Evolutionary conservation across 1,140 invertebrate genomes (phyloP).

Genomic region (Lethrus apterus): DNA sequence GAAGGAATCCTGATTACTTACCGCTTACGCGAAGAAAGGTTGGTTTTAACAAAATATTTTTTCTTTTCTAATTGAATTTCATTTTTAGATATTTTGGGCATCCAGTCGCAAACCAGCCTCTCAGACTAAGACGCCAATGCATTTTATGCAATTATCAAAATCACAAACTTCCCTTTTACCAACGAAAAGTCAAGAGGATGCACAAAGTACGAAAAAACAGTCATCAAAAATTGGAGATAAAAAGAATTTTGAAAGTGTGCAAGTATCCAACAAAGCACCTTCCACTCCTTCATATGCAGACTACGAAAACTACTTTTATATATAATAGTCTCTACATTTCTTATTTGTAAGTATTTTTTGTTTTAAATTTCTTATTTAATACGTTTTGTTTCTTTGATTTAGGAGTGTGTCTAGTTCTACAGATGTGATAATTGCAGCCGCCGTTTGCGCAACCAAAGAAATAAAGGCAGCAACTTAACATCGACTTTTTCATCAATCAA

Average conservation of each 20-base stretch:
- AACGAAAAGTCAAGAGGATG: conserved; percentile 24
- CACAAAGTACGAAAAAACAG: conserved; percentile 28
- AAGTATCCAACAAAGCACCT: conserved; percentile 38
- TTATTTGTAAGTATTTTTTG: conserved; percentile 9
- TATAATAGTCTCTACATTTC: conserved; percentile 35
- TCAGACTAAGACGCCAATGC: conserved; percentile 11
- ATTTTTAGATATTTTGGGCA: conserved; percentile 37
- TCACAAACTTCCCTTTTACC: conserved; percentile 27
- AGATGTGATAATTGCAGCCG: too few species aligned
- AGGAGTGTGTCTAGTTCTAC: too few species aligned
- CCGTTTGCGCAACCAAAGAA: too few species aligned
- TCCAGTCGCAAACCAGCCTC: conserved; percentile 28
- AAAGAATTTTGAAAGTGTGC: conserved; percentile 28
- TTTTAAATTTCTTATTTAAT: too few species aligned
- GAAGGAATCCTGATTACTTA: conserved; percentile 67
- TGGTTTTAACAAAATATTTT: conserved; percentile 8
- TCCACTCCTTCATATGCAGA: conserved; percentile 44
- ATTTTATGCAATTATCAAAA: conserved; percentile 28
- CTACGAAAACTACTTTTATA: conserved; percentile 57
- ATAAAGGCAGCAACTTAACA: too few species aligned
- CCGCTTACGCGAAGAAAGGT: conserved; percentile 55
- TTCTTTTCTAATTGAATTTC: conserved; percentile 3
- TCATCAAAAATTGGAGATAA: conserved; percentile 12
- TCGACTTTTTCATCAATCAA: too few species aligned
- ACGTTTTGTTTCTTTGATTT: too few species aligned